phyloP scores from a whole-genome alignment of 92 coral and sea anemone species.

The Blastomussa wellsi region DNA sequence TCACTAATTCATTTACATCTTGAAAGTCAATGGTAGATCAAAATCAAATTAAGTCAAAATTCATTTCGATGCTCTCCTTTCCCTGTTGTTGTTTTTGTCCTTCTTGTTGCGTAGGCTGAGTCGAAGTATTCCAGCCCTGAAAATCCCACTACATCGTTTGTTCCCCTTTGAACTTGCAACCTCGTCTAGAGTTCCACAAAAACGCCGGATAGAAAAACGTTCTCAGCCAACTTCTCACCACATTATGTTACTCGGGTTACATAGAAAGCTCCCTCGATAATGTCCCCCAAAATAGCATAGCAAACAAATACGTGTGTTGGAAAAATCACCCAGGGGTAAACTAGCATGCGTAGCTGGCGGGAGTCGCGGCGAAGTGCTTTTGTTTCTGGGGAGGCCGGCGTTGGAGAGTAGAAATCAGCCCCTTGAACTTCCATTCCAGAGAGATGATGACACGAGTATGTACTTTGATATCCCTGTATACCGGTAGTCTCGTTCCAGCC shows the following conservation, averaged over 20 bases:
- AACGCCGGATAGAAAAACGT: conserved; percentile 12
- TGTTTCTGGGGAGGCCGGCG: no score
- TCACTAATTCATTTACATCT: no score
- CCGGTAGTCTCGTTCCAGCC: no score
- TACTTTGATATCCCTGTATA: no score
- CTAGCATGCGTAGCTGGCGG: no score
- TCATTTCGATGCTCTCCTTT: not conserved
- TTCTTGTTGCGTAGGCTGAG: conserved; percentile 57
- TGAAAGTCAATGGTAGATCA: not conserved
- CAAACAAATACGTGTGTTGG: not conserved
- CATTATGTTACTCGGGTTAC: not conserved
- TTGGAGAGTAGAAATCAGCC: not conserved
- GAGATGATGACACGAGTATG: no score
- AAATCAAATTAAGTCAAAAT: not conserved
- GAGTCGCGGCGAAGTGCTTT: no score
- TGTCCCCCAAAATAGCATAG: not conserved
- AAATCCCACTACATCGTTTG: conserved; percentile 46
- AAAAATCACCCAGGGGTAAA: not conserved
- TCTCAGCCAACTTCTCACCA: not conserved
- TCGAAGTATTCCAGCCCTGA: conserved; percentile 52
- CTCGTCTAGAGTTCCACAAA: conserved; percentile 18
- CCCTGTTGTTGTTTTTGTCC: conserved; percentile 24
- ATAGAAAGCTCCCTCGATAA: not conserved
- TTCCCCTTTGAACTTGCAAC: not conserved
- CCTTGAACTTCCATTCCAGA: not conserved